Percentiles rank a stretch among this genome's conserved stretches.
phyloP scores from a whole-genome alignment of 2,113 vertebrate genomes.

The Isichthys henryi region DNA sequence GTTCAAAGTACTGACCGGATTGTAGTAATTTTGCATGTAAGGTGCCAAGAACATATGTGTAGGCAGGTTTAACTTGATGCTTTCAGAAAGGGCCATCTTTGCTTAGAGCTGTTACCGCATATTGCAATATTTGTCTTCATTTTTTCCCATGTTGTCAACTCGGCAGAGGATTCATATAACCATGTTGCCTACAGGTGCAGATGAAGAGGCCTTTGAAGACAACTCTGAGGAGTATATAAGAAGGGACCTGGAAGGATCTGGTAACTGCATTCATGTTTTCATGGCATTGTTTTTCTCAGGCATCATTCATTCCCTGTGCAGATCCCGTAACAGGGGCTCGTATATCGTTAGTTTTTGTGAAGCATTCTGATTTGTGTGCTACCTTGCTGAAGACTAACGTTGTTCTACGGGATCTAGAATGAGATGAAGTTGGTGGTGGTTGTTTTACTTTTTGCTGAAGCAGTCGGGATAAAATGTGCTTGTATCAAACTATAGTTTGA shows the following conservation, averaged over 20 bases:
- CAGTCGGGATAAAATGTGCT: not conserved
- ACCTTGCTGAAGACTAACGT: not conserved
- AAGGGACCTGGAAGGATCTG: conserved; percentile 95
- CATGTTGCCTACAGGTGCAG: conserved; percentile 69
- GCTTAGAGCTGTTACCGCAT: not conserved
- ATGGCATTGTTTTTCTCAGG: not conserved
- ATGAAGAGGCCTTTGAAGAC: conserved; percentile 98
- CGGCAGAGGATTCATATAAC: conserved; percentile 15
- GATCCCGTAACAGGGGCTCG: not conserved
- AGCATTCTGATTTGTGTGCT: not conserved
- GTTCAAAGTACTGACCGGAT: not conserved
- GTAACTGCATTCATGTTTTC: conserved; percentile 51
- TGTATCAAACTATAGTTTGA: not conserved
- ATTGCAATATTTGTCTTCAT: not conserved
- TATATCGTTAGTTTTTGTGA: not conserved
- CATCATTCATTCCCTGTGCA: not conserved
- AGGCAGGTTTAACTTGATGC: not conserved
- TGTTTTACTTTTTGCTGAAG: not conserved
- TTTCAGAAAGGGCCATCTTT: not conserved
- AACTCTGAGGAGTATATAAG: conserved; percentile 98
- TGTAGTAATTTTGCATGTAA: not conserved
- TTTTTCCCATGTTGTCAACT: not conserved
- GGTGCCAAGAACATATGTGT: not conserved
- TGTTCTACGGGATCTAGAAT: not conserved
- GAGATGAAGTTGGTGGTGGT: not conserved